Base-by-base conservation (phyloP, 1,140 invertebrate genomes). In the Aphidius gifuensis region DNA sequence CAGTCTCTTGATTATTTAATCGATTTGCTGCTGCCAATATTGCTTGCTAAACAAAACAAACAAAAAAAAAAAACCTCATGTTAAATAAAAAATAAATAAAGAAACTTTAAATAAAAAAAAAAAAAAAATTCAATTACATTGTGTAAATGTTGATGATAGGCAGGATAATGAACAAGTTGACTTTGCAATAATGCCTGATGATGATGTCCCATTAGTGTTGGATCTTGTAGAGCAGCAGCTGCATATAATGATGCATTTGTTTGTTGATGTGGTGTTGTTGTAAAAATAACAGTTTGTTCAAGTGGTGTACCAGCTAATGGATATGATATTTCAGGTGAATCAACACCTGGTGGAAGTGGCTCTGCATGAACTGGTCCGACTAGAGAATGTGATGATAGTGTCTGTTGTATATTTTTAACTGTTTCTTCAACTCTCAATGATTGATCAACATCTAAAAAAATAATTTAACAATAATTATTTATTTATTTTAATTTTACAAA, bases 261-360 rank as follows among this genome's bases (percentile, higher is more conserved):
- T 16, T 68, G 72, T 58, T 75, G 74, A 21, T 77, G 74, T 0
- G 74, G 69, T 8, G 71, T 64, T 38, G 74, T 63, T 0, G 73
- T 69, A 49, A 79, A 80, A 1, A 79, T 64, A 74, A 11, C 70
- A 62, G 57, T 68, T 61, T 70, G 67, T 21, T 74, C 71, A 11
- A 76, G 65, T 5, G 71, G 64, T 16, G 68, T 62, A 8, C 69
- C 68, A 6, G 66, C 50, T 6, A 75, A 54, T 8, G 73, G 50
- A 23, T 77, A 80, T 3, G 74, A 65, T n/a, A 77, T 68, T 50
- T 82, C 81, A 4, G 78, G 68, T 47, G 78, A 66, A 63, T 85
- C 83, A 0, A 85, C 83, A 6, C 83, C 83, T 7, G 83, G 82
- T 38, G 84, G 82, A 11, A 83, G 61, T 23, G 84, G 82, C 63